Evolutionary conservation across 2,113 vertebrate genomes (phyloP).

Genomic region (Ochotona curzoniae): DNA sequence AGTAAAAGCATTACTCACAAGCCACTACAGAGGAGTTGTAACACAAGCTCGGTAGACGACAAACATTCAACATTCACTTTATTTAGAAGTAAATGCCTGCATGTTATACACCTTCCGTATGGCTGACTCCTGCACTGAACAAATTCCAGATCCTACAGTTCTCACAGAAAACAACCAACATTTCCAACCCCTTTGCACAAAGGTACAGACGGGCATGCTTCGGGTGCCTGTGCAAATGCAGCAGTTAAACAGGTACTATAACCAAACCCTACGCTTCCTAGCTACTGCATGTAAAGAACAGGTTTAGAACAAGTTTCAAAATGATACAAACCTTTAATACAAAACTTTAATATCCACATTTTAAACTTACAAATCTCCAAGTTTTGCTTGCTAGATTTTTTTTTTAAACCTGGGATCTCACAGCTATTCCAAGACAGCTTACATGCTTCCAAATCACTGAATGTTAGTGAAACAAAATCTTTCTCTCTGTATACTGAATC

Average conservation of each 20-base stretch:
- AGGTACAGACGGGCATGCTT: not conserved
- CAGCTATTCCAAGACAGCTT: slow-evolving; percentile 50
- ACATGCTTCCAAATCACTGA: slow-evolving; percentile 80
- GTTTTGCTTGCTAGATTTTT: slow-evolving; percentile 80
- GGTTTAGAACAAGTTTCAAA: not conserved
- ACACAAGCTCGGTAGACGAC: slow-evolving; percentile 49
- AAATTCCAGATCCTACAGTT: not conserved
- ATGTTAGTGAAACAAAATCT: slow-evolving; percentile 59
- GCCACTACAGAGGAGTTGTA: slow-evolving; percentile 45
- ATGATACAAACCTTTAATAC: not conserved
- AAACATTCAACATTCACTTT: slow-evolving; percentile 65
- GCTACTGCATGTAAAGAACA: not conserved
- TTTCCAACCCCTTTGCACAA: slow-evolving; percentile 3
- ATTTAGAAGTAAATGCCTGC: slow-evolving; percentile 53
- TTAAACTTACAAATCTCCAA: slow-evolving; percentile 77
- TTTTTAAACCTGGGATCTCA: slow-evolving; percentile 60
- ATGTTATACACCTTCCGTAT: slow-evolving; percentile 63
- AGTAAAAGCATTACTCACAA: slow-evolving; percentile 29
- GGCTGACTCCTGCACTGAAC: not conserved
- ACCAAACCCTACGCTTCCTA: not conserved
- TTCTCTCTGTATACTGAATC: slow-evolving; percentile 62
- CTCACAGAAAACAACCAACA: slow-evolving; percentile 25
- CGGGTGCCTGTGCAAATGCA: not conserved
- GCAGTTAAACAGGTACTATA: not conserved
- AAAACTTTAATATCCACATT: slow-evolving; percentile 65